Evolutionary conservation across 2,797 vertebrate species (phyloP), one percentile per base, ranked within the genome.

Genomic region (Dendrocincla fuliginosa): DNA sequence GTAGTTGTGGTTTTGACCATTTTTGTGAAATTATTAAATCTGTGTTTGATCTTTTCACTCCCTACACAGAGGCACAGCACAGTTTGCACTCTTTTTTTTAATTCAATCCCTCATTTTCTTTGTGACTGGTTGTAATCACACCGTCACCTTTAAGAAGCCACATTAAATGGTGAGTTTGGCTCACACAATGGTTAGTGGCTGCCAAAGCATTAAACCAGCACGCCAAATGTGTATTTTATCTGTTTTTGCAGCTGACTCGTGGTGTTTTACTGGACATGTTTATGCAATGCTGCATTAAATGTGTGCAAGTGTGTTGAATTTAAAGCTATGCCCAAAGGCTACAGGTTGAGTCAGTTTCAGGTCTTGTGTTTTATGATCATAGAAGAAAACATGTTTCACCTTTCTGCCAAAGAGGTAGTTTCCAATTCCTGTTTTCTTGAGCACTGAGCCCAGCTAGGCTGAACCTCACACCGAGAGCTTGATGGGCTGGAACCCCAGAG

Each of bases 21-120:
- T 71, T 59, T 32, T 85, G 44, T 59, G 46, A 50, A 65, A 47
- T 49, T 16, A 6, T 53, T 74, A 18, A 32, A 16, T 63, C n/a
- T 61, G 5, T 1, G 0, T 55, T 83, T 67, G 39, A 61, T 50
- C 35, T n/a, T 61, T 52, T 32, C 28, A 5, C 16, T 65, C 39
- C 6, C 10, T 19, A 2, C 15, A 3, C 8, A 35, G 78, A 74
- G 27, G 20, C 24, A 16, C 0, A 0, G 18, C 16, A 33, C 16
- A 11, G 50, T 88, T 89, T 0, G 0, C 11, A 2, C 30, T 44
- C 63, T 20, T 32, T 57, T n/a, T 28, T 10, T 63, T 8, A 70
- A 44, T 50, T 49, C 4, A 2, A 0, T 49, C 16, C 17, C 33
- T 33, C 9, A 0, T 74, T 89, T 63, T 81, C 23, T 50, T 53